Base-by-base conservation (phyloP, 2,888 invertebrate genomes). In the Aporophyla lueneburgensis region DNA sequence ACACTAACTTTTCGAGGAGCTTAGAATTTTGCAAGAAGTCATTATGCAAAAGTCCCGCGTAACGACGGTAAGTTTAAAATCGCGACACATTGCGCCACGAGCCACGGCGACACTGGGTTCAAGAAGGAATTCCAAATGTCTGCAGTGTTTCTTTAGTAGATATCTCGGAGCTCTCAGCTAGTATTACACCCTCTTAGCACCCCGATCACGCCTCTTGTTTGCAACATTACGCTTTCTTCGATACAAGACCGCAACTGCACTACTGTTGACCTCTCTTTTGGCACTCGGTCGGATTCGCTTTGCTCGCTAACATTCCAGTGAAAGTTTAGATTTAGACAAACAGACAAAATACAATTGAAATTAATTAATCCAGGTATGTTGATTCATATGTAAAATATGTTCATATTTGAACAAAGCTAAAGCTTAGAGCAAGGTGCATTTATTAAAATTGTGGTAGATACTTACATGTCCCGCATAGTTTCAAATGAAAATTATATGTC, bases 41-140 rank as follows among this genome's bases (percentile, higher is more conserved):
- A 88, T 92, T 91, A 92, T 89, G 90, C 88, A 88, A 89, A 89
- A 87, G 86, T 83, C 76, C 83, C 77, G 82, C 81, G 79, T 83
- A 88, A 86, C 80, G 67, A 86, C 78, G 78, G 78, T 84, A 84
- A 87, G 84, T 90, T 89, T 85, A 86, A 89, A 89, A 89, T 87
- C 85, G 86, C 73, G 81, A 84, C 88, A 87, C 80, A 88, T 86
- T 77, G 80, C 59, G 71, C 56, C 61, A 63, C 56, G 46, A 49
- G 24, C 16, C 66, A 51, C 9, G 27, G 51, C 16, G 63, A 9
- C 62, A 61, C 46, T 43, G 61, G 59, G 62, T 81, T 54, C n/a
- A 61, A 76, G 54, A 76, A 78, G 84, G 78, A 83, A 87, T 85
- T 82, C 62, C 49, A 81, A 88, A 86, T 74, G 78, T 74, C 78